Evolutionary conservation across 2,888 invertebrate species (phyloP).

Genomic region (Cephus sareptanus): DNA sequence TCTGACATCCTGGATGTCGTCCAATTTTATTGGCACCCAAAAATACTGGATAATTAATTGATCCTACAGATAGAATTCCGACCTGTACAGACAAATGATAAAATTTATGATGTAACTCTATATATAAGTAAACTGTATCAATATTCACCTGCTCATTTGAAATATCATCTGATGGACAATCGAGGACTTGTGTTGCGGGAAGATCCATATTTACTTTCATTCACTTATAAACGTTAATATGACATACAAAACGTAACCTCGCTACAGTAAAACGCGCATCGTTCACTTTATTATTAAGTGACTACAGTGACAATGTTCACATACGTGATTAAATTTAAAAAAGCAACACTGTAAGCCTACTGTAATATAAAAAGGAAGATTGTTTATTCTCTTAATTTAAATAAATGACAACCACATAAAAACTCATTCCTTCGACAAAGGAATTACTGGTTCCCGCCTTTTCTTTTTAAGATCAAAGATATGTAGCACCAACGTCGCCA

Average conservation of each 20-base stretch:
- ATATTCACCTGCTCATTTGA: background rate
- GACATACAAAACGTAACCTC: background rate
- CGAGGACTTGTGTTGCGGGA: background rate
- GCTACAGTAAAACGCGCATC: background rate
- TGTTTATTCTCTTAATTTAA: background rate
- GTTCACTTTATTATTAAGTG: background rate
- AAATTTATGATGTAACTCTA: background rate
- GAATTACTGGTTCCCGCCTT: background rate
- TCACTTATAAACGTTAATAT: background rate
- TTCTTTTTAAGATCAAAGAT: background rate
- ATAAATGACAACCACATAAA: background rate
- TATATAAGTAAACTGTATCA: background rate
- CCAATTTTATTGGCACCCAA: slow-evolving; percentile 42
- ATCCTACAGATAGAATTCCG: slow-evolving; percentile 28
- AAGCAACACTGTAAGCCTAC: background rate
- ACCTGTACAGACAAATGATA: slow-evolving; percentile 25
- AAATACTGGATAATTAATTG: slow-evolving; percentile 24
- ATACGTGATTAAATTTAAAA: background rate
- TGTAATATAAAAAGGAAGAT: background rate
- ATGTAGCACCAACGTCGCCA: background rate
- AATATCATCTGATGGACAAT: background rate
- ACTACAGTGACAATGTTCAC: background rate
- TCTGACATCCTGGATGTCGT: slow-evolving; percentile 28
- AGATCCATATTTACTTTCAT: background rate
- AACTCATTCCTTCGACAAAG: background rate